Evolutionary conservation across 1,140 invertebrate genomes (phyloP), one percentile per base, ranked within the genome.

Genomic region (Bradynema listronoti): DNA sequence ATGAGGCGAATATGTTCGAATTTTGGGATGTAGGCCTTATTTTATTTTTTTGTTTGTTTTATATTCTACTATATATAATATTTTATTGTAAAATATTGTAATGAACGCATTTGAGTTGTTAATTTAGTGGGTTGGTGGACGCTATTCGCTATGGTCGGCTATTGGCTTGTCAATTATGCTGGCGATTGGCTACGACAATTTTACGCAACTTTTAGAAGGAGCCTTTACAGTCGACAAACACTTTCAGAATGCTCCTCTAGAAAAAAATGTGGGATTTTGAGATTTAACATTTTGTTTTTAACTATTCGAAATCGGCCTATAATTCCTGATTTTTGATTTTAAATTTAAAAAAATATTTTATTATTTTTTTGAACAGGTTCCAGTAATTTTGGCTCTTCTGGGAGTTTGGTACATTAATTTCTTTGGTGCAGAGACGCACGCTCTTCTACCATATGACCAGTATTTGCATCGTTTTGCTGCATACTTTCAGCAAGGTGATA

Each of bases 401-500:
- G 94, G 94, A 11, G 81, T 99, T 58, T 97, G 92, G 91, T 98
- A 99, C 80, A 83, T 84, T 52, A 97, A 98, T 79, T 93, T 97
- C 75, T 91, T 86, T 78, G 88, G 88, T 16, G 86, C 89, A 9
- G 92, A 97, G 83, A 96, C 92, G 0, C 90, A 96, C 73, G 89
- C 91, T 5, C 82, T 99, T 0, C 81, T 99, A 39, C 95, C 95
- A 0, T 99, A 99, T 80, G 95, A 99, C 80, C 84, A 99, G 81
- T 99, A 98, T 80, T 80, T 99, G 64, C 94, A 98, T 78, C 85
- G 93, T 74, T 97, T 99, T 82, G 89, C 95, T 36, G 93, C 95
- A 9, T 98, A 99, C 80, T 97, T 99, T 81, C 95, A 99, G 82
- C 95, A 99, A 83, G 94, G 93, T 9, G 95, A 99, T 79, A 99